Evolutionary conservation across 2,888 invertebrate species (phyloP), one percentile per base, ranked within the genome.

Genomic region (Scotopteryx bipunctaria): DNA sequence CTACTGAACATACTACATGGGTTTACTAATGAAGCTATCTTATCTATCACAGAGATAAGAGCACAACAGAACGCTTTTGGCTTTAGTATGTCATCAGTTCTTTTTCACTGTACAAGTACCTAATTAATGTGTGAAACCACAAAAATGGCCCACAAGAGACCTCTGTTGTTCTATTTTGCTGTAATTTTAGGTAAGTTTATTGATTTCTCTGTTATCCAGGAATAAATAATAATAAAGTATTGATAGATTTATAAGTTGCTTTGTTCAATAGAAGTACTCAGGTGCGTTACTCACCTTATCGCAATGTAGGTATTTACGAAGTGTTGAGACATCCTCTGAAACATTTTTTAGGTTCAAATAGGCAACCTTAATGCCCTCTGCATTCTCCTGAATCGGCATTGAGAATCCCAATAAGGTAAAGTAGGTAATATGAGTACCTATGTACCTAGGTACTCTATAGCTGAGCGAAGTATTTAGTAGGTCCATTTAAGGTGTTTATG

Each of bases 161-260:
- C 89, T 2, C 56, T 86, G 19, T 78, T 83, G 73, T 91, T 91
- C 68, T 92, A 91, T 66, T 77, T 92, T n/a, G 86, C 91, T 29
- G 79, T 91, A 47, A 71, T 91, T 64, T 77, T 92, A 54, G 90
- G 92, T 92, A 69, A 81, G 89, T 84, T 36, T 5, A 5, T 36
- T 37, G 15, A 0, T 31, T 31, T 25, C 25, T 25, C n/a, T n/a
- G n/a, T n/a, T n/a, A n/a, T n/a, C n/a, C n/a, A n/a, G n/a, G n/a
- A n/a, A n/a, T n/a, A n/a, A n/a, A n/a, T n/a, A n/a, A n/a, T n/a
- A n/a, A n/a, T n/a, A n/a, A n/a, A n/a, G n/a, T n/a, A n/a, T n/a
- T n/a, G n/a, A n/a, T n/a, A 19, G 6, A n/a, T n/a, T 8, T 9
- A 25, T 3, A 25, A 25, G 5, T 11, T 25, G 17, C 38, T 38